phyloP scores from a whole-genome alignment of 1,140 invertebrate species.

The Dinoponera quadriceps region DNA sequence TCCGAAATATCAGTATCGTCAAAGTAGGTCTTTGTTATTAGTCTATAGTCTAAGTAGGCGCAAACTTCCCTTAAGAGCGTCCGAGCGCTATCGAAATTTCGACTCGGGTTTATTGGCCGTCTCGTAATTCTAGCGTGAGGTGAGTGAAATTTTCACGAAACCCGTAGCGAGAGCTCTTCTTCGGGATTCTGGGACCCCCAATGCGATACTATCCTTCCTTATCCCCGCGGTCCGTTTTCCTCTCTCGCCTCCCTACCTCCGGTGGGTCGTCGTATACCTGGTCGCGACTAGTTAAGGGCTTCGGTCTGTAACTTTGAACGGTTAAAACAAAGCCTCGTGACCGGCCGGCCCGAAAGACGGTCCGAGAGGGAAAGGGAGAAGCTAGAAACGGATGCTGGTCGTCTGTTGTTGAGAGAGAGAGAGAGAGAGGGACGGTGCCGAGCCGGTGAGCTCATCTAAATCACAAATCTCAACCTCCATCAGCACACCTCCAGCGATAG shows the following conservation, averaged over 20 bases:
- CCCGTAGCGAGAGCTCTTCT: conserved; percentile 30
- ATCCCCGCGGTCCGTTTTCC: conserved; percentile 48
- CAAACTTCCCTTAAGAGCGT: no score
- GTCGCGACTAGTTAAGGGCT: conserved; percentile 74
- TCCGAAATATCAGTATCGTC: no score
- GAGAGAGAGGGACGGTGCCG: no score
- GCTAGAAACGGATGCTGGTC: conserved; percentile 50
- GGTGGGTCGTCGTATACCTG: conserved; percentile 73
- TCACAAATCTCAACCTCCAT: conserved; percentile 84
- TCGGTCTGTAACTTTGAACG: conserved; percentile 75
- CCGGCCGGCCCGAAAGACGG: conserved; percentile 32
- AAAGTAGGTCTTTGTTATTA: no score
- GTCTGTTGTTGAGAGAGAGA: conserved; percentile 4
- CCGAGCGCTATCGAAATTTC: no score
- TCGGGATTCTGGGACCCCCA: conserved; percentile 62
- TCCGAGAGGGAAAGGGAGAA: neutral
- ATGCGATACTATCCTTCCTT: conserved; percentile 54
- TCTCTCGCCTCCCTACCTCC: neutral
- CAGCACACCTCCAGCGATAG: conserved; percentile 79
- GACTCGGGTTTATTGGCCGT: no score
- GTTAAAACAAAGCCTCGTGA: conserved; percentile 82
- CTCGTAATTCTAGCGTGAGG: neutral
- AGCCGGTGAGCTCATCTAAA: conserved; percentile 84
- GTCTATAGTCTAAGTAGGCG: no score
- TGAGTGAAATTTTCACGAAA: conserved; percentile 32